A percentile compares a stretch with the other conserved stretches of the same genome.
phyloP scores from a whole-genome alignment of 2,888 invertebrate species.

The Julus scandinavius region DNA sequence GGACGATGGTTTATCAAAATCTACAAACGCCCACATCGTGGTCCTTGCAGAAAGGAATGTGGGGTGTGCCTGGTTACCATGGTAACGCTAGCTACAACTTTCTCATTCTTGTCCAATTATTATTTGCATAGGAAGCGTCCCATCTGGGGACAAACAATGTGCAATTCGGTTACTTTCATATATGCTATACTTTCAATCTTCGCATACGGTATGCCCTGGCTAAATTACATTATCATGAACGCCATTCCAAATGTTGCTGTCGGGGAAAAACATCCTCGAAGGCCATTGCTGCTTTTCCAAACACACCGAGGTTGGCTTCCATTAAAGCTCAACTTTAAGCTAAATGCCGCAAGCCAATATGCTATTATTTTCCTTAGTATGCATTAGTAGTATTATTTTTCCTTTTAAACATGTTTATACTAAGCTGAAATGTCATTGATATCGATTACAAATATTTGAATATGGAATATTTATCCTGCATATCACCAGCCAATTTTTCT shows the following conservation, averaged over 20 bases:
- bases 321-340: not conserved
- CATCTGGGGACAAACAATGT: slow-evolving; percentile 27
- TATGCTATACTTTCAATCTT: not conserved
- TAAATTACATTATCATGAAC: slow-evolving; percentile 42
- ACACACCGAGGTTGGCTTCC: not conserved
- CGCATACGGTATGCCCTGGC: not conserved
- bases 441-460: too few species aligned
- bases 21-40: not conserved
- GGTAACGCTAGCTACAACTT: not conserved
- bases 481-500: not conserved
- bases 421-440: too few species aligned
- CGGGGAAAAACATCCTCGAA: not conserved
- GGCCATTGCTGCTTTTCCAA: not conserved
- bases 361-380: not conserved
- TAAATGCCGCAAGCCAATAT: not conserved
- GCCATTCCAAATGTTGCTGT: not conserved
- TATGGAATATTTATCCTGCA: not conserved
- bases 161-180: not conserved
- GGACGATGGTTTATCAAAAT: not conserved
- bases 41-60: not conserved
- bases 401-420: too few species aligned
- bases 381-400: too few species aligned
- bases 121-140: slow-evolving; percentile 36
- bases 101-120: slow-evolving; percentile 44
- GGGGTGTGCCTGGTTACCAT: not conserved